Percentiles rank a stretch among this genome's conserved stretches.
phyloP scores from a whole-genome alignment of 2,113 vertebrate genomes.

The Cettia cetti region DNA sequence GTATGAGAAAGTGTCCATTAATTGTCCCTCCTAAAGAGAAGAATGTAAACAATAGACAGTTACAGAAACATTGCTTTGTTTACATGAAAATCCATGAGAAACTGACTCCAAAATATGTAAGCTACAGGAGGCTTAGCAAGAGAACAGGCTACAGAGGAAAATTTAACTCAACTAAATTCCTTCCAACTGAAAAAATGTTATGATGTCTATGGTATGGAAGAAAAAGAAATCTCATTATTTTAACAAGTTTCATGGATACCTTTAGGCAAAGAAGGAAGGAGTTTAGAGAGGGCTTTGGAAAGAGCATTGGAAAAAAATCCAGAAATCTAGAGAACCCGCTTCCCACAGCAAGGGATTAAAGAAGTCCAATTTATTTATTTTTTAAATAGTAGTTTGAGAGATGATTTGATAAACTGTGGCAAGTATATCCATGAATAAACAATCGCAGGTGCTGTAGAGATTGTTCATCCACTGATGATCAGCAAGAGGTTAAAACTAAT shows the following conservation, averaged over 20 bases:
- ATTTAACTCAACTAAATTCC: background rate
- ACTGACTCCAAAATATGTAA: too few species aligned
- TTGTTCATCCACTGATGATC: background rate
- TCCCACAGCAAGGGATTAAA: background rate
- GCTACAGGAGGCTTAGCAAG: too few species aligned
- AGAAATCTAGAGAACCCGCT: background rate
- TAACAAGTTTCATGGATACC: background rate
- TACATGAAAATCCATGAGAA: too few species aligned
- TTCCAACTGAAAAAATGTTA: background rate
- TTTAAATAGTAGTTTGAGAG: background rate
- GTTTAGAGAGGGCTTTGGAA: background rate
- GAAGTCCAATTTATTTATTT: background rate
- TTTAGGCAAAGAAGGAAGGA: background rate
- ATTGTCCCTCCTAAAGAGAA: too few species aligned
- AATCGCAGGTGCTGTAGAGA: background rate
- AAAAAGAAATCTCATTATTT: background rate
- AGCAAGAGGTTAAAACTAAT: background rate
- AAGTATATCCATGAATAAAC: background rate
- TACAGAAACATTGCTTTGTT: too few species aligned
- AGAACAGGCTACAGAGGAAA: too few species aligned
- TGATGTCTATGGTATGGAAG: background rate
- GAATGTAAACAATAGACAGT: too few species aligned
- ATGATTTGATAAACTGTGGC: background rate
- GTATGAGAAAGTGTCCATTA: too few species aligned
- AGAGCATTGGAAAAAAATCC: background rate